Conservation (phyloP, 92 coral and sea anemone species). For the Zoanthus gigantus region DNA sequence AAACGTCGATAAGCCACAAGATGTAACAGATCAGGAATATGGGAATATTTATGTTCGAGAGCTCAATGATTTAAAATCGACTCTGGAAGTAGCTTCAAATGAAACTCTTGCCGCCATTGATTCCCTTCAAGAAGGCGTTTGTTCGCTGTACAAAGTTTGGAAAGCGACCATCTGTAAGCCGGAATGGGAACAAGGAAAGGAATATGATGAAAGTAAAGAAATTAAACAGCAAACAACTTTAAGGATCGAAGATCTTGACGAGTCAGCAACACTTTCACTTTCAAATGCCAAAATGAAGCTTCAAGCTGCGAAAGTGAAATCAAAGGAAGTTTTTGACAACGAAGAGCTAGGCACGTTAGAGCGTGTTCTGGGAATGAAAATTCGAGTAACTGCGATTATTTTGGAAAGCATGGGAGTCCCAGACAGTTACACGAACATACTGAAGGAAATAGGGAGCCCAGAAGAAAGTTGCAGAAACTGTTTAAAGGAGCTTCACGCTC, state of each 20-base stretch:
- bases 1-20: slow-evolving; percentile 10
- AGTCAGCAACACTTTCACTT: slow-evolving; percentile 22
- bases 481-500: slow-evolving; percentile 15
- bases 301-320: slow-evolving; percentile 24
- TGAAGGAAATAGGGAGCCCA: slow-evolving; percentile 25
- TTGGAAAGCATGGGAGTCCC: slow-evolving; percentile 39
- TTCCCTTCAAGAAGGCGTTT: slow-evolving; percentile 14
- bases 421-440: neutral
- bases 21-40: slow-evolving; percentile 16
- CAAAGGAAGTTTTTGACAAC: slow-evolving; percentile 16
- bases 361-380: slow-evolving; percentile 18
- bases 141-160: slow-evolving; percentile 15
- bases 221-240: neutral
- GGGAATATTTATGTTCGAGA: slow-evolving; percentile 22
- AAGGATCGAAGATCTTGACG: slow-evolving; percentile 27
- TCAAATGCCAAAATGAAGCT: slow-evolving; percentile 23
- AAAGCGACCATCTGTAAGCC: neutral
- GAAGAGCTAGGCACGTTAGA: slow-evolving; percentile 1
- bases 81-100: neutral
- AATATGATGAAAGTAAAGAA: neutral
- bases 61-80: slow-evolving; percentile 18
- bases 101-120: slow-evolving; percentile 14
- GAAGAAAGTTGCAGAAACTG: slow-evolving; percentile 24
- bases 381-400: slow-evolving; percentile 22
- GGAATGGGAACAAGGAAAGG: neutral